Percentiles rank a stretch among this genome's conserved stretches.
Conservation (phyloP, 2,888 invertebrate species). For the Cephus pygmeus region DNA sequence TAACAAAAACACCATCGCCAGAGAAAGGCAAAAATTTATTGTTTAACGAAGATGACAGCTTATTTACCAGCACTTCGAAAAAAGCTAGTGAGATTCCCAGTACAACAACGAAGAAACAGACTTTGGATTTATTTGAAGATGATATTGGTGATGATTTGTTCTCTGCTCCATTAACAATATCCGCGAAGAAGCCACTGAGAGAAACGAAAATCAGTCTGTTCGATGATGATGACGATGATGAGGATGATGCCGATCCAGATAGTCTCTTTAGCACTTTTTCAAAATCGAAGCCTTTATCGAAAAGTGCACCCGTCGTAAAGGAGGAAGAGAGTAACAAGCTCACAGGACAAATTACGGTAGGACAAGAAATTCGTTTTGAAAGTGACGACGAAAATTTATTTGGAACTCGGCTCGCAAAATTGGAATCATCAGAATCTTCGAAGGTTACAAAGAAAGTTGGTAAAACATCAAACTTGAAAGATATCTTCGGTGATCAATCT, state of each 20-base stretch:
- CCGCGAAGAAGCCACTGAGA: slow-evolving; percentile 43
- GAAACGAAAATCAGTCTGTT: slow-evolving; percentile 51
- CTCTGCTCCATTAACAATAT: slow-evolving; percentile 41
- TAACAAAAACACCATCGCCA: slow-evolving; percentile 62
- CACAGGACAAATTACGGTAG: neutral
- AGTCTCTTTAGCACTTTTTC: slow-evolving; percentile 44
- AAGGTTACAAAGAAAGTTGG: slow-evolving; percentile 27
- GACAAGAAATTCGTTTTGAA: slow-evolving; percentile 34
- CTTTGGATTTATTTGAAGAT: slow-evolving; percentile 52
- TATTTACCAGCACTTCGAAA: slow-evolving; percentile 47
- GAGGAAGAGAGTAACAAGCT: neutral
- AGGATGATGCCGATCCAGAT: slow-evolving; percentile 40
- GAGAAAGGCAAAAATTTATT: slow-evolving; percentile 53
- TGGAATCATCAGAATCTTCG: slow-evolving; percentile 18
- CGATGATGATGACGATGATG: slow-evolving; percentile 43
- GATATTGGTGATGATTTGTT: slow-evolving; percentile 53
- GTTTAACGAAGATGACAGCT: slow-evolving; percentile 55
- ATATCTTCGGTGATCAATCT: slow-evolving; percentile 56
- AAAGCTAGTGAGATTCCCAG: slow-evolving; percentile 25
- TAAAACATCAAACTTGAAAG: slow-evolving; percentile 44
- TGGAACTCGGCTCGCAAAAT: slow-evolving; percentile 26
- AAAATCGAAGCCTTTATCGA: slow-evolving; percentile 23
- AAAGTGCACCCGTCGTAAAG: slow-evolving; percentile 5
- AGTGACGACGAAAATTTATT: slow-evolving; percentile 35
- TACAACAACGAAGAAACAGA: slow-evolving; percentile 29